Percentiles rank a stretch among this genome's conserved stretches.
These are phyloP conservation scores for Phodopus roborovskii DNA, from an alignment of 2,113 vertebrate genomes.

Conservation along the genomic window DNA sequence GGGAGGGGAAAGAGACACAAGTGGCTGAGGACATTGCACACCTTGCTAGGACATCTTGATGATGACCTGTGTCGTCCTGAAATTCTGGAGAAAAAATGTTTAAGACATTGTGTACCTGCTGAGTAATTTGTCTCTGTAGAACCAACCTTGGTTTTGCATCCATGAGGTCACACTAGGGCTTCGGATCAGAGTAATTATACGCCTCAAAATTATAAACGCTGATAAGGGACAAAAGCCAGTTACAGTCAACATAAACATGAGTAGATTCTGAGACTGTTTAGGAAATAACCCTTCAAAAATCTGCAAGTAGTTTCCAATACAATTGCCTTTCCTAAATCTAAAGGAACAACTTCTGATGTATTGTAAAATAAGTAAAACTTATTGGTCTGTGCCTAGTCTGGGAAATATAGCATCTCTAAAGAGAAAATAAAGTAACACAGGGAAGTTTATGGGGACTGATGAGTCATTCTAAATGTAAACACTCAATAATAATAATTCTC, in stretches of 20 bases:
- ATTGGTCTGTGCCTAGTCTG: conserved; percentile 30
- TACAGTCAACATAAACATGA: neutral
- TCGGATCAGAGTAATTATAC: neutral
- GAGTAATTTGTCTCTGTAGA: neutral
- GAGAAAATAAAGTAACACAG: conserved; percentile 23
- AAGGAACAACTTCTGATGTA: neutral
- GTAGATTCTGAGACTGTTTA: neutral
- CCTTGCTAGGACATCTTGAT: neutral
- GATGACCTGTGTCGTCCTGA: neutral
- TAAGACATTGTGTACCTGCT: neutral
- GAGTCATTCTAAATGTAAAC: conserved; percentile 26
- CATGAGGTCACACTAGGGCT: neutral
- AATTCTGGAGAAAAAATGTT: conserved; percentile 19
- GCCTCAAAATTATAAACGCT: neutral
- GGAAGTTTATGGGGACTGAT: neutral
- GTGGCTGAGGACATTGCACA: rapidly evolving
- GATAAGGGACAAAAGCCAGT: conserved; percentile 20
- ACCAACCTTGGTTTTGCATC: neutral
- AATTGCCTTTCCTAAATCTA: conserved; percentile 1
- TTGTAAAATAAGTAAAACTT: conserved; percentile 24
- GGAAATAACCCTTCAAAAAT: neutral
- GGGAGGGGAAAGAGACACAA: neutral
- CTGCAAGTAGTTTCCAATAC: neutral
- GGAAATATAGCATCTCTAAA: conserved; percentile 26
- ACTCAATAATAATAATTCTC: conserved; percentile 26